Percentiles rank a stretch among this genome's conserved stretches.
Conservation (phyloP, 2,888 invertebrate genomes). For the Xestia c-nigrum region DNA sequence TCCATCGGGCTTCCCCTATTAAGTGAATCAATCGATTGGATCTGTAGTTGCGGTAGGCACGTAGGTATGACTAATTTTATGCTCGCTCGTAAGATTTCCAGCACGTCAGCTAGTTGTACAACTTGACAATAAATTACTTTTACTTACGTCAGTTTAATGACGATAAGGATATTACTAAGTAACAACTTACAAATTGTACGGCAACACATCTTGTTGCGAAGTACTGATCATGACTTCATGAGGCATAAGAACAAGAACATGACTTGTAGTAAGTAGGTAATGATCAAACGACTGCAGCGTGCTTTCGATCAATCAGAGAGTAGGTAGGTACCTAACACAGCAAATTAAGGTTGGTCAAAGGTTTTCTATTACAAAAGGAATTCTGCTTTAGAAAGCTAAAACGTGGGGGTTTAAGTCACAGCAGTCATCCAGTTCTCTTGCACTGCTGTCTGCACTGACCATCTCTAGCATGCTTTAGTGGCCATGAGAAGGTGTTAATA, state of each 20-base stretch:
- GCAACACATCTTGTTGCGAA: conserved; percentile 8
- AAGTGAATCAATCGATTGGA: conserved; percentile 37
- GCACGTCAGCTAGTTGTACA: conserved; percentile 31
- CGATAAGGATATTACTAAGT: neutral
- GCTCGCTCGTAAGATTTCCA: conserved; percentile 28
- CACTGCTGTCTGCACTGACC: neutral
- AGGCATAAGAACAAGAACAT: conserved; percentile 1
- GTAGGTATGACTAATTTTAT: conserved; percentile 36
- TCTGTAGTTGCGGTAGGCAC: conserved; percentile 33
- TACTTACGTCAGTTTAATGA: conserved; percentile 24
- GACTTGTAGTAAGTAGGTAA: neutral
- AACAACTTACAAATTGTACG: conserved; percentile 6
- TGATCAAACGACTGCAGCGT: neutral
- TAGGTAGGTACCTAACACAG: neutral
- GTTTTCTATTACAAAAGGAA: neutral
- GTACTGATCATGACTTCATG: neutral
- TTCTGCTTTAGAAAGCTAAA: neutral
- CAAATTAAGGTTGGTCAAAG: neutral
- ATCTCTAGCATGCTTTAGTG: neutral
- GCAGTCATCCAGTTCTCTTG: neutral
- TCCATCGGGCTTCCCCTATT: conserved; percentile 23
- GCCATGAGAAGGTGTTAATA: neutral
- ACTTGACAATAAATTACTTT: conserved; percentile 16
- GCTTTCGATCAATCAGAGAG: conserved; percentile 7
- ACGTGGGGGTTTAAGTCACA: neutral